Conservation (phyloP, 2,113 vertebrate species). For the Cairina moschata region DNA sequence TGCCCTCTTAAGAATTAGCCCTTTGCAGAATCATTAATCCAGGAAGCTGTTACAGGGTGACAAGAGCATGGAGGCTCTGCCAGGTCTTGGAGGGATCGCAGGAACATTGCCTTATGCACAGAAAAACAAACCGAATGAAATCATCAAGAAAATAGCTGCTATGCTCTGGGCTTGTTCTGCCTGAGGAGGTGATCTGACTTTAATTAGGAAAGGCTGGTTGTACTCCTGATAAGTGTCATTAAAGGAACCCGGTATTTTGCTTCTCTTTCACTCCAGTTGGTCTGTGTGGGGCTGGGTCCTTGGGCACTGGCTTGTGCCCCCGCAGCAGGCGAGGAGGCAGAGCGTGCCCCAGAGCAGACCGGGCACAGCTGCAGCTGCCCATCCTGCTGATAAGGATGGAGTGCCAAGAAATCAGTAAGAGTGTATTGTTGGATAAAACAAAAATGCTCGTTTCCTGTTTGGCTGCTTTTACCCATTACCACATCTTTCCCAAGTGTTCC, state of each 20-base stretch:
- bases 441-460: background rate
- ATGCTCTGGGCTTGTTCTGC: background rate
- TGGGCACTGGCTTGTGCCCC: background rate
- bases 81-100: constrained; percentile 29
- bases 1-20: constrained; percentile 75
- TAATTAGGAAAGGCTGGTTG: background rate
- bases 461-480: background rate
- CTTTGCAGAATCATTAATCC: constrained; percentile 74
- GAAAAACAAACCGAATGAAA: constrained; percentile 18
- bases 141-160: background rate
- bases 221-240: background rate
- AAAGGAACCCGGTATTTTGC: background rate
- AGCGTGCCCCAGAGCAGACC: fast-evolving
- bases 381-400: fast-evolving
- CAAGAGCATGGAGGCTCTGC: constrained; percentile 56
- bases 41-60: constrained; percentile 65
- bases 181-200: background rate
- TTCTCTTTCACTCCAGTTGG: background rate
- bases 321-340: fast-evolving
- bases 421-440: background rate
- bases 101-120: constrained; percentile 7
- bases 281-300: background rate
- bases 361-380: fast-evolving
- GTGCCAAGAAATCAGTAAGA: background rate
- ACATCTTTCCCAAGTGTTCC: background rate